phyloP scores from a whole-genome alignment of 2,113 vertebrate species.

The Seriola quinqueradiata region DNA sequence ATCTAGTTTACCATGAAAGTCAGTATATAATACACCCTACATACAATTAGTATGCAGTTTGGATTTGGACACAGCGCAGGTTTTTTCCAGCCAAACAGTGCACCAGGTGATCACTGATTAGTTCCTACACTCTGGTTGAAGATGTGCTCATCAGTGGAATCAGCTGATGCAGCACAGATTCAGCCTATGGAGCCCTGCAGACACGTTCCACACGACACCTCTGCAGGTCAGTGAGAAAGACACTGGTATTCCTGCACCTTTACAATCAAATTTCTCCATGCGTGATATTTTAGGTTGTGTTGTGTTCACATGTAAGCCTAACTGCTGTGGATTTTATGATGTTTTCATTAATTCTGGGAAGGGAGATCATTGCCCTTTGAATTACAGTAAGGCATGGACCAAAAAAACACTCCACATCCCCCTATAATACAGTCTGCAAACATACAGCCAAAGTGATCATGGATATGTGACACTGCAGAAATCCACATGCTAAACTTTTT shows the following conservation, averaged over 20 bases:
- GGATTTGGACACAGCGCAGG: not conserved
- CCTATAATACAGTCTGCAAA: not conserved
- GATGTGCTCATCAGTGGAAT: not conserved
- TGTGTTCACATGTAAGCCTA: not conserved
- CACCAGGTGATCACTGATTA: constrained; percentile 7
- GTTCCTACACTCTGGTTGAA: not conserved
- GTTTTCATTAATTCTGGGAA: not conserved
- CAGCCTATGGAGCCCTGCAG: not conserved
- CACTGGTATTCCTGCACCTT: not conserved
- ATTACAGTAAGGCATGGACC: not conserved
- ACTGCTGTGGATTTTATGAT: not conserved
- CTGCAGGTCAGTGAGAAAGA: not conserved
- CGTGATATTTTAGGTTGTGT: not conserved
- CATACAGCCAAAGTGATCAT: not conserved
- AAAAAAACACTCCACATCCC: not conserved
- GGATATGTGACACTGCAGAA: not conserved
- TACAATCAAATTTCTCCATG: not conserved
- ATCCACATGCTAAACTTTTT: constrained; percentile 1
- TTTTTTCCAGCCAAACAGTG: not conserved
- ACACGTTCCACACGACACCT: not conserved
- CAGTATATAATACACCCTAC: not conserved
- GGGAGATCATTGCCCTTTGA: not conserved
- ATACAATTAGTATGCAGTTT: not conserved
- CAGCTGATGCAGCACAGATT: not conserved
- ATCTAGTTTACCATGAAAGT: not conserved